These are phyloP conservation scores for Nothura maculosa DNA, from an alignment of 2,797 vertebrate species.

Conservation along the genomic window DNA sequence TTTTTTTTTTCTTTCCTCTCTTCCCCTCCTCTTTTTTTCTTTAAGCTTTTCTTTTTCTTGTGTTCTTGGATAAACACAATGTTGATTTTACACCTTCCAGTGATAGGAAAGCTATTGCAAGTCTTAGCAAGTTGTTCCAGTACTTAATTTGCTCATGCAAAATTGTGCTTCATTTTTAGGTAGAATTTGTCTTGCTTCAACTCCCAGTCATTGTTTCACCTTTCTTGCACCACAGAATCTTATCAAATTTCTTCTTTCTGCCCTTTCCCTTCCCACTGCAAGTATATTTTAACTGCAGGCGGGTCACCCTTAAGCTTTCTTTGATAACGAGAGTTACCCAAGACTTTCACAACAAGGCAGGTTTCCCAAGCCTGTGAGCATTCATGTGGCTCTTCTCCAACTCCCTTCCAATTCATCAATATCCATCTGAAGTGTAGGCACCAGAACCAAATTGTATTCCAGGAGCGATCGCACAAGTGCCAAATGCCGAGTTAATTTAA, in stretches of 20 bases:
- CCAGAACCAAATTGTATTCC: conserved; percentile 38
- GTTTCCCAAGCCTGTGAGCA: conserved; percentile 24
- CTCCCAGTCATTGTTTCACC: background rate
- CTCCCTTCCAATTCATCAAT: conserved; percentile 65
- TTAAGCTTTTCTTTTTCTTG: no score
- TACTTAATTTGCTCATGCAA: background rate
- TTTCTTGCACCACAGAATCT: background rate
- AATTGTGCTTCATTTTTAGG: background rate
- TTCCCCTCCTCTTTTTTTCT: background rate
- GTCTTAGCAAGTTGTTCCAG: background rate
- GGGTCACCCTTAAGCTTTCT: conserved; percentile 34
- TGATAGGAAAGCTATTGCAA: background rate
- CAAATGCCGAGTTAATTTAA: conserved; percentile 55
- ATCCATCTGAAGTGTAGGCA: conserved; percentile 58
- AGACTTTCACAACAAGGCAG: conserved; percentile 11
- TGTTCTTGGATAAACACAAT: background rate
- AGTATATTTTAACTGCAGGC: conserved; percentile 34
- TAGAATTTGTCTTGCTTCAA: background rate
- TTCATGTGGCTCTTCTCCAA: conserved; percentile 54
- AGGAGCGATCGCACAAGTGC: conserved; percentile 8
- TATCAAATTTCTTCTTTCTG: conserved; percentile 38
- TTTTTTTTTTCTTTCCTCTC: background rate
- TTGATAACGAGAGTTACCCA: conserved; percentile 18
- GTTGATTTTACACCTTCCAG: background rate
- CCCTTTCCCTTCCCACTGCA: background rate